Percentiles rank a stretch among this genome's conserved stretches.
Evolutionary conservation across 1,140 invertebrate genomes (phyloP).

Genomic region (Bombus turneri): DNA sequence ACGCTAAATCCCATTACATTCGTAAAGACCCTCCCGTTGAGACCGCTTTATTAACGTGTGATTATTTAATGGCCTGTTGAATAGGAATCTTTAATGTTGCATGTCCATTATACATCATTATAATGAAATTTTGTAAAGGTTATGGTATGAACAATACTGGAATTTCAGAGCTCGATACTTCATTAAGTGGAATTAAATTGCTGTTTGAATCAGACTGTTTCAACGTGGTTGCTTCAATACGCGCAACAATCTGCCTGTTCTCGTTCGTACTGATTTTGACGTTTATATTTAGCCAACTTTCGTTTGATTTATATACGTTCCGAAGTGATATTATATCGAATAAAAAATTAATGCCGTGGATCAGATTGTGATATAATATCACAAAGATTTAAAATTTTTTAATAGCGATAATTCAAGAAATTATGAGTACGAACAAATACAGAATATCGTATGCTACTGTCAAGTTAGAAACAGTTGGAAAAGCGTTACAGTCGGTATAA

Average conservation of each 20-base stretch:
- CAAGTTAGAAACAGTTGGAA: not conserved
- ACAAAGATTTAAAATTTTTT: not conserved
- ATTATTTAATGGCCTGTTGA: not conserved
- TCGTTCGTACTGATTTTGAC: not conserved
- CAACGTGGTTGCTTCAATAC: not conserved
- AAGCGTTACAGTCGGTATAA: not conserved
- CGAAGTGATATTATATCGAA: too few species aligned
- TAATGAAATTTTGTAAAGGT: slow-evolving; percentile 7
- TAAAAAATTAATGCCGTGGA: not conserved
- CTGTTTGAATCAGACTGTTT: not conserved
- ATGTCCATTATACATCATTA: not conserved
- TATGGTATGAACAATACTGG: not conserved
- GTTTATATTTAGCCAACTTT: not conserved
- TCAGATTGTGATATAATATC: not conserved
- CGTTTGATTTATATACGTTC: not conserved
- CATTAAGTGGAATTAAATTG: not conserved
- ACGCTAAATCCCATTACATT: slow-evolving; percentile 17
- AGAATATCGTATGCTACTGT: too few species aligned
- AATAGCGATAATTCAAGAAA: not conserved
- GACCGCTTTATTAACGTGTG: slow-evolving; percentile 9
- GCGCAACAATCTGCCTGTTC: not conserved
- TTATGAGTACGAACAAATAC: not conserved
- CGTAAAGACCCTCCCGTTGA: slow-evolving; percentile 1
- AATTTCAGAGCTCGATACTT: slow-evolving; percentile 1
- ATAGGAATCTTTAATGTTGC: not conserved